Evolutionary conservation across 2,113 vertebrate species (phyloP).

Genomic region (Halcyon senegalensis): DNA sequence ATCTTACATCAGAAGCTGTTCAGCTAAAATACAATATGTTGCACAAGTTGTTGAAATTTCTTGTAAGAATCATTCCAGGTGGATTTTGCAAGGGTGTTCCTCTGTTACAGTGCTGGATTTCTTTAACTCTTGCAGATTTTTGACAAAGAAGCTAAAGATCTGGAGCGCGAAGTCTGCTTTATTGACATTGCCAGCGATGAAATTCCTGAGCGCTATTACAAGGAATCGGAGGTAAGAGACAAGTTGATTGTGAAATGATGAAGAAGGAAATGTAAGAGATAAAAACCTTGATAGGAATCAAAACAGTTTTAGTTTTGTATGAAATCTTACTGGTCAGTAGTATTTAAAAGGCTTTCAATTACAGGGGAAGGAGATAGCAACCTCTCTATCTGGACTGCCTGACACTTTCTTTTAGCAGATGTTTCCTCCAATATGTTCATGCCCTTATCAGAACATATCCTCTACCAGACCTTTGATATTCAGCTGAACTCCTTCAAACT

Average conservation of each 20-base stretch:
- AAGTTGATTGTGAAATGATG: background rate
- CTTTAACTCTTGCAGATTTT: conserved; percentile 87
- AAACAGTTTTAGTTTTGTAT: background rate
- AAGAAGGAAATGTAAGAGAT: background rate
- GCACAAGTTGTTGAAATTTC: background rate
- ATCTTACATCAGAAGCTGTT: background rate
- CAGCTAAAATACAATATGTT: background rate
- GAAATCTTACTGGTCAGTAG: background rate
- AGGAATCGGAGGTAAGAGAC: conserved; percentile 91
- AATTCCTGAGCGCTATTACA: conserved; percentile 97
- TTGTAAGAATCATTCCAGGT: background rate
- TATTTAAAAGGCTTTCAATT: background rate
- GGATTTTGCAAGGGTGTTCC: background rate
- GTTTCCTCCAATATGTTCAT: background rate
- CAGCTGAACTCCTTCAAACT: background rate
- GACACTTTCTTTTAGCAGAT: background rate
- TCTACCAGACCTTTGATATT: background rate
- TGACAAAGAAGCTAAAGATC: conserved; percentile 89
- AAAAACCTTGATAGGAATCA: background rate
- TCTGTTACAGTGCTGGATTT: background rate
- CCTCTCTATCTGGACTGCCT: background rate
- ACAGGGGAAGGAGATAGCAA: background rate
- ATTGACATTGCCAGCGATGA: conserved; percentile 97
- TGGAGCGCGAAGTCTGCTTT: conserved; percentile 95
- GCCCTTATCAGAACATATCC: background rate